phyloP scores from a whole-genome alignment of 2,797 vertebrate species.

The Scyliorhinus canicula region DNA sequence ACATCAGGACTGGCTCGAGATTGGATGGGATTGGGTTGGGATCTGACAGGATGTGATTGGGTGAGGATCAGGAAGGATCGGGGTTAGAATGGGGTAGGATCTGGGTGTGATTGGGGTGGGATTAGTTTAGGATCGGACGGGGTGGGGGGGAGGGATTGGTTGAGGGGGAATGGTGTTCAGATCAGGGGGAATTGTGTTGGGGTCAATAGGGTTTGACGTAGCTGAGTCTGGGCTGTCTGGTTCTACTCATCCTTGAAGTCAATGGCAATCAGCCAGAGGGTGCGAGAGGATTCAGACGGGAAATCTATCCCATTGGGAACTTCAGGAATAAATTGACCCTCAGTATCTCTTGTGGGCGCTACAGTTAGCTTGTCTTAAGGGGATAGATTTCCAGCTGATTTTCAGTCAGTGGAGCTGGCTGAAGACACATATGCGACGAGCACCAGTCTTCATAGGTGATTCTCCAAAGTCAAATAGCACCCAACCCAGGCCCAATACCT shows the following conservation, averaged over 20 bases:
- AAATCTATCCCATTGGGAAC: too few species aligned
- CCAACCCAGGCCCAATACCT: too few species aligned
- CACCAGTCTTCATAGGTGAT: neutral
- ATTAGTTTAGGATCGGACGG: neutral
- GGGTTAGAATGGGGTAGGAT: too few species aligned
- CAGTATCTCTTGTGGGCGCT: neutral
- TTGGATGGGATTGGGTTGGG: neutral
- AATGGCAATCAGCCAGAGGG: neutral
- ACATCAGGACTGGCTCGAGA: neutral
- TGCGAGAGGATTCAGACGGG: too few species aligned
- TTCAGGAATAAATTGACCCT: neutral
- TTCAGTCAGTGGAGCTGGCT: neutral
- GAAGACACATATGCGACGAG: too few species aligned
- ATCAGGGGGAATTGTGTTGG: neutral
- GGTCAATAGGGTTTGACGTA: too few species aligned
- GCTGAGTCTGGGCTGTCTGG: too few species aligned
- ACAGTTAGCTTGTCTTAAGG: neutral
- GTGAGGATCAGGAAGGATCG: too few species aligned
- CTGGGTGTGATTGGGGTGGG: neutral
- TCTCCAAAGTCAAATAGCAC: neutral
- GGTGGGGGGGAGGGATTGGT: too few species aligned
- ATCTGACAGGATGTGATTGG: neutral
- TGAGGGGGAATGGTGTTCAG: neutral
- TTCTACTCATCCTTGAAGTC: neutral
- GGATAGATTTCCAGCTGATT: neutral